Base-by-base conservation (phyloP, 2,888 invertebrate species). In the Argynnis bischoffii region DNA sequence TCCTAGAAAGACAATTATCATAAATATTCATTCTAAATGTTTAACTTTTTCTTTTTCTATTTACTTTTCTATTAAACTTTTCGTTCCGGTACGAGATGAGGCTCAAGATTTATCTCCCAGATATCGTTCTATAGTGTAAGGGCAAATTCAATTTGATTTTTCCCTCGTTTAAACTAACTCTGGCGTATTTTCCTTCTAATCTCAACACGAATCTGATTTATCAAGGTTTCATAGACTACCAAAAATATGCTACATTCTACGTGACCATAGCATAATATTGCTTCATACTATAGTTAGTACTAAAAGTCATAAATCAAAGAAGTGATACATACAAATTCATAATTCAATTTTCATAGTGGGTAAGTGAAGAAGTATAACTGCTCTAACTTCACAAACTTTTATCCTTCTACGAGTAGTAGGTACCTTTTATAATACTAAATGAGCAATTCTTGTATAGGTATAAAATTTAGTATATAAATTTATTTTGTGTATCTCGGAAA, bases 131-230 rank as follows among this genome's bases (percentile, higher is more conserved):
- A 31, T 53, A 59, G 51, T 54, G 47, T 55, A 46, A 57, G 64
- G 55, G 51, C 57, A 57, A 50, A 64, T 64, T 64, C 64, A 57
- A 64, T 64, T 64, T 53, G 57, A 64, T 64, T 64, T 57, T 51
- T 57, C 64, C 64, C 57, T 65, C 41, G 55, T 63, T 55, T 56
- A 48, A 57, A 59, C 59, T 53, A 50, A 53, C 57, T 53, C 18
- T 47, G 47, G 26, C 53, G 65, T 59, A 59, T 65, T 65, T 65
- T 53, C 47, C 61, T 61, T 53, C 31, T 64, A 59, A 65, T 65
- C 65, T 59, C 56, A 65, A 59, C 50, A 59, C 59, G 50, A 65
- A 65, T 65, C 54, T 59, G 51, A 53, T 61, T 51, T 61, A 51
- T 47, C 31, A 57, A 65, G 57, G 59, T 59, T 65, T 65, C 48